phyloP scores from a whole-genome alignment of 2,888 invertebrate species.

The Melinopterus prodromus region DNA sequence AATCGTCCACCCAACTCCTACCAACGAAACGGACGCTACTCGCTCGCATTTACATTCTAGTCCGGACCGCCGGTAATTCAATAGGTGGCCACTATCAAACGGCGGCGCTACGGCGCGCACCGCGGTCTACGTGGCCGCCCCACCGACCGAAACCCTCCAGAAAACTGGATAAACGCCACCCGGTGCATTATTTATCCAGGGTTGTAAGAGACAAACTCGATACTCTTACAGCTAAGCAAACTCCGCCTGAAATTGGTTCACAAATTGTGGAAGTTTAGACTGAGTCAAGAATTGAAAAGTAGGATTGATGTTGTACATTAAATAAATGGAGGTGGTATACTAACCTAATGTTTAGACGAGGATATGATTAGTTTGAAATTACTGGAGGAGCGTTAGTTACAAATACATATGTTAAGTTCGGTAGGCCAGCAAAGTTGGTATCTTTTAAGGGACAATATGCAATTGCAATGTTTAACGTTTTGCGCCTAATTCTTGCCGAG shows the following conservation, averaged over 20 bases:
- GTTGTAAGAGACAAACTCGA: neutral
- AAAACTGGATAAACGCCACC: constrained; percentile 21
- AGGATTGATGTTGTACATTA: too few species aligned
- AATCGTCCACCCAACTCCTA: neutral
- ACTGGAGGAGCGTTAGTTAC: too few species aligned
- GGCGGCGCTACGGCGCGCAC: constrained; percentile 17
- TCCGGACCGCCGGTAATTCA: constrained; percentile 16
- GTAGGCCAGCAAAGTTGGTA: too few species aligned
- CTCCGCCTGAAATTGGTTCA: neutral
- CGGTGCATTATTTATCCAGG: constrained; percentile 18
- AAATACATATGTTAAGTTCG: too few species aligned
- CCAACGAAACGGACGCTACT: constrained; percentile 14
- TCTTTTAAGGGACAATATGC: too few species aligned
- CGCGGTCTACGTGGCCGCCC: constrained; percentile 7
- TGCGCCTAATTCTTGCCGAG: too few species aligned
- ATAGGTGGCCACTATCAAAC: constrained; percentile 25
- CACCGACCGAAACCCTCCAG: neutral
- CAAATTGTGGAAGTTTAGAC: neutral
- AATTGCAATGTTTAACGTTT: too few species aligned
- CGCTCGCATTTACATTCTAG: constrained; percentile 11
- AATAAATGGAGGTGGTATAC: too few species aligned
- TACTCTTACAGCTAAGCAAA: neutral
- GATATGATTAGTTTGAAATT: too few species aligned
- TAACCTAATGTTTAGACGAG: too few species aligned
- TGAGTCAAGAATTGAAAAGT: neutral